Percentiles rank a stretch among this genome's conserved stretches.
These are phyloP conservation scores for Phrynocephalus forsythii DNA, from an alignment of 2,797 vertebrate species.

Conservation along the genomic window DNA sequence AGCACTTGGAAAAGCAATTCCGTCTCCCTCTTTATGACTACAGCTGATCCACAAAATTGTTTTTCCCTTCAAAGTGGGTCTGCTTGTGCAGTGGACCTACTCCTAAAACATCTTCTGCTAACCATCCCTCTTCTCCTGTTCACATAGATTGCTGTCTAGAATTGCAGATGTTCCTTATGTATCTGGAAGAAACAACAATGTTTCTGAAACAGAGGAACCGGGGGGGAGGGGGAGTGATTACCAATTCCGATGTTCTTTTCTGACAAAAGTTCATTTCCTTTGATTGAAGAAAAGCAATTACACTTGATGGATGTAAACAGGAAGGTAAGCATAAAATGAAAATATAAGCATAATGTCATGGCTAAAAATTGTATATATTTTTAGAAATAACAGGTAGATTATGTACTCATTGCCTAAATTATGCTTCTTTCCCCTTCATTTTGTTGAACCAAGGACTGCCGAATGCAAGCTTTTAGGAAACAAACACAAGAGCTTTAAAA, in stretches of 20 bases:
- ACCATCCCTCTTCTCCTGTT: background rate
- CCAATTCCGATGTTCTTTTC: background rate
- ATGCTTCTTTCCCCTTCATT: conserved; percentile 21
- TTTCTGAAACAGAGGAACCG: background rate
- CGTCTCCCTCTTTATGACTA: background rate
- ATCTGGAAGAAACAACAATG: background rate
- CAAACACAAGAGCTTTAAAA: conserved; percentile 37
- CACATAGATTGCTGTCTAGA: background rate
- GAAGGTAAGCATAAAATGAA: conserved; percentile 3
- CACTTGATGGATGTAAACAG: conserved; percentile 39
- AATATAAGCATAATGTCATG: conserved; percentile 9
- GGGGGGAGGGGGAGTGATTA: background rate
- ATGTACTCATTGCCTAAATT: conserved; percentile 38
- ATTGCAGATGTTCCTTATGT: background rate
- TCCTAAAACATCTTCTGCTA: background rate
- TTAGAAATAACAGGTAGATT: conserved; percentile 52
- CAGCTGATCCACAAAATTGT: background rate
- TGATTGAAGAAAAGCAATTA: conserved; percentile 24
- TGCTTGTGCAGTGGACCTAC: background rate
- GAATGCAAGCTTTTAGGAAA: background rate
- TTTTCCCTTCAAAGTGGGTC: background rate
- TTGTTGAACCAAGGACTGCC: conserved; percentile 36
- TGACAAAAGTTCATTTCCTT: conserved; percentile 29
- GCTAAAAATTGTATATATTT: conserved; percentile 42
- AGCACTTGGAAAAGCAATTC: background rate